Evolutionary conservation across 1,140 invertebrate genomes (phyloP).

Genomic region (Chelonus insularis): DNA sequence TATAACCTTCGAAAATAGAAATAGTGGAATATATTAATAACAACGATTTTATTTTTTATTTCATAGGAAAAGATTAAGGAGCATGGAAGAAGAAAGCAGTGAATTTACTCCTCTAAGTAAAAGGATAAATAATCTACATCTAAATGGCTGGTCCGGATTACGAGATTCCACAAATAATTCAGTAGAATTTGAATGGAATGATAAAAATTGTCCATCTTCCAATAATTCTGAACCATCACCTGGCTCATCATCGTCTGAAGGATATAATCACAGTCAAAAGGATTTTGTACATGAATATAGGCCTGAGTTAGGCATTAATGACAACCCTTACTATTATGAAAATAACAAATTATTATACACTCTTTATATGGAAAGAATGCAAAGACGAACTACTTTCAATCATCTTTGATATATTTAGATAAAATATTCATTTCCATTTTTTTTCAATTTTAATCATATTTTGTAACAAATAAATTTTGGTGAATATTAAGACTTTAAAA

Average conservation of each 20-base stretch:
- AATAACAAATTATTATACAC: constrained; percentile 67
- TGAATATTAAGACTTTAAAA: background rate
- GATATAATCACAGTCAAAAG: constrained; percentile 49
- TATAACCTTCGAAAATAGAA: too few species aligned
- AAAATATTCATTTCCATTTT: too few species aligned
- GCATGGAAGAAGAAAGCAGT: constrained; percentile 67
- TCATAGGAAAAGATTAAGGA: constrained; percentile 67
- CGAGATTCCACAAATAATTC: constrained; percentile 39
- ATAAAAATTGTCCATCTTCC: constrained; percentile 44
- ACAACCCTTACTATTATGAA: constrained; percentile 69
- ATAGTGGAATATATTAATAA: too few species aligned
- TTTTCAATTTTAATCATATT: too few species aligned
- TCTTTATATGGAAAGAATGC: constrained; percentile 64
- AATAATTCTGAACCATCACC: constrained; percentile 55
- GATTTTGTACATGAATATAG: constrained; percentile 56
- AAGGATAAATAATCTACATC: constrained; percentile 77
- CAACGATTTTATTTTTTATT: too few species aligned
- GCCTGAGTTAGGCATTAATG: constrained; percentile 61
- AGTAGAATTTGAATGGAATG: constrained; percentile 48
- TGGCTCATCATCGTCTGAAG: constrained; percentile 49
- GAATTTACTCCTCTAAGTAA: constrained; percentile 79
- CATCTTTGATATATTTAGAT: too few species aligned
- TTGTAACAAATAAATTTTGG: background rate
- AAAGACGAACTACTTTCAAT: constrained; percentile 51
- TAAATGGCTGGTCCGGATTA: constrained; percentile 59